Evolutionary conservation across 2,113 vertebrate genomes (phyloP).

Genomic region (Budorcas taxicolor): DNA sequence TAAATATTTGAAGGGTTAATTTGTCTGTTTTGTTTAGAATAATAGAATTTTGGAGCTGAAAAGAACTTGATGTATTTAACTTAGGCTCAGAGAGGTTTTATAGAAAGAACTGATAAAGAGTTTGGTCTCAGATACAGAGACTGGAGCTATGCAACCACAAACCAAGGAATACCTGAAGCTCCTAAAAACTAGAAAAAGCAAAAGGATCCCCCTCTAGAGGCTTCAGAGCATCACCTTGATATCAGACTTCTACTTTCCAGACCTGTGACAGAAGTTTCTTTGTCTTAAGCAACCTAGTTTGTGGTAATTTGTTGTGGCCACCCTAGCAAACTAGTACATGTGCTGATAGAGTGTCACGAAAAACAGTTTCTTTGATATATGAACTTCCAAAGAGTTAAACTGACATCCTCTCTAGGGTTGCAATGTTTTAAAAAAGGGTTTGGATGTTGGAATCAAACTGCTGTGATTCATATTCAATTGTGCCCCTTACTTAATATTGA

Average conservation of each 20-base stretch:
- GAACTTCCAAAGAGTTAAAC: background rate
- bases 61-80: background rate
- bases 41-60: background rate
- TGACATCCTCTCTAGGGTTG: background rate
- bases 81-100: background rate
- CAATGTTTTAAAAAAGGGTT: background rate
- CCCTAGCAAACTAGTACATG: background rate
- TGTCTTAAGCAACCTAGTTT: background rate
- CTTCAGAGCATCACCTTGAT: background rate
- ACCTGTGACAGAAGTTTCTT: background rate
- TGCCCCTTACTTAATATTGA: background rate
- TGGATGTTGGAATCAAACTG: background rate
- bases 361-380: background rate
- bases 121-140: background rate
- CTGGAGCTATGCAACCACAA: background rate
- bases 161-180: background rate
- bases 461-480: background rate
- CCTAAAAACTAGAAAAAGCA: background rate
- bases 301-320: background rate
- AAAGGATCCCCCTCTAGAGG: background rate
- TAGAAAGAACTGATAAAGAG: background rate
- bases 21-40: conserved; percentile 28
- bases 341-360: background rate
- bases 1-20: background rate
- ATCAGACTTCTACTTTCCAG: background rate